phyloP scores from a whole-genome alignment of 2,888 invertebrate genomes.

The Aleiodes alternator region DNA sequence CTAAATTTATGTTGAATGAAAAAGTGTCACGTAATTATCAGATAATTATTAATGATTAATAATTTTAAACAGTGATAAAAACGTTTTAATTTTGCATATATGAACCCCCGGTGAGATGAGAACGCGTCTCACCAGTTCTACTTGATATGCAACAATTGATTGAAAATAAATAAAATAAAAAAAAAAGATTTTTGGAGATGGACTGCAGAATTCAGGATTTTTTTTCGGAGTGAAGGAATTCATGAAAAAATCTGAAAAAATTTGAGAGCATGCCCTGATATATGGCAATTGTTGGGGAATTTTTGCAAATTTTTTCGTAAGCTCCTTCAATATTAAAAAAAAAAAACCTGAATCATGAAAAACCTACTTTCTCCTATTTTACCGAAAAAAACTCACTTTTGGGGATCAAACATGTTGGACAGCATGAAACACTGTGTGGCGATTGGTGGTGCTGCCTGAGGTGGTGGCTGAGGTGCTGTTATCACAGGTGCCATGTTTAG shows the following conservation, averaged over 20 bases:
- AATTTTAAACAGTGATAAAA: slow-evolving; percentile 7
- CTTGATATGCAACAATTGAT: slow-evolving; percentile 48
- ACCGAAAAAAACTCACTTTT: slow-evolving; percentile 80
- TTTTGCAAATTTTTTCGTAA: too few species aligned
- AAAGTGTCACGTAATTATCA: slow-evolving; percentile 47
- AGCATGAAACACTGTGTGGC: slow-evolving; percentile 99
- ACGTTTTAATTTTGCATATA: slow-evolving; percentile 65
- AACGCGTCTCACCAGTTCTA: slow-evolving; percentile 65
- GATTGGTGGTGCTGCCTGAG: slow-evolving; percentile 90
- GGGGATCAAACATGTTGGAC: slow-evolving; percentile 99
- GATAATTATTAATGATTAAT: slow-evolving; percentile 16
- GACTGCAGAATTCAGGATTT: not conserved
- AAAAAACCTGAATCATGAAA: too few species aligned
- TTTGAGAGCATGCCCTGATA: too few species aligned
- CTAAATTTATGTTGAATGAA: not conserved
- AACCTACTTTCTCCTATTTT: not conserved
- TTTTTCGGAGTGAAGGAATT: not conserved
- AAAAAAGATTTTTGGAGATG: not conserved
- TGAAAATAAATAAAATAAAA: too few species aligned
- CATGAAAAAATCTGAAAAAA: too few species aligned
- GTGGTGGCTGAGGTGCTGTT: slow-evolving; percentile 82
- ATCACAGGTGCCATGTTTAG: slow-evolving; percentile 83
- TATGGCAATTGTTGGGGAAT: too few species aligned
- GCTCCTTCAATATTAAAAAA: too few species aligned
- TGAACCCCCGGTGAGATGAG: slow-evolving; percentile 64